A percentile compares a stretch with the other conserved stretches of the same genome.
phyloP scores from a whole-genome alignment of 2,888 invertebrate genomes.

The Scelioninae gen. 2 region DNA sequence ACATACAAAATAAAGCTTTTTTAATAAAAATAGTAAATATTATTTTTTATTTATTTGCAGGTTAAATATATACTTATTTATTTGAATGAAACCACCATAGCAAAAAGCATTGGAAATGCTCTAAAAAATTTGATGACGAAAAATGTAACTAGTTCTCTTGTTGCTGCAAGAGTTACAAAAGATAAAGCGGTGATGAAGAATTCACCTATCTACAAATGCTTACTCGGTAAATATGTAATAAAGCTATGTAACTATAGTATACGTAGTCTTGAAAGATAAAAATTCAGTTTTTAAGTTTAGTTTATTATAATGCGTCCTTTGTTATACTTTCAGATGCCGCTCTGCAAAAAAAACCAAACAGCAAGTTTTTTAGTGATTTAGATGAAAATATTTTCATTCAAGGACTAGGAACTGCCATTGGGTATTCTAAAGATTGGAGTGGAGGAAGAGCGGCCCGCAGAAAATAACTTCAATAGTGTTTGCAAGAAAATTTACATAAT shows the following conservation, averaged over 20 bases:
- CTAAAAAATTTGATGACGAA: conserved; percentile 6
- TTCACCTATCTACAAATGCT: conserved; percentile 2
- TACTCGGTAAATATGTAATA: no score
- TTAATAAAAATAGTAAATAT: no score
- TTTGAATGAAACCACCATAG: background rate
- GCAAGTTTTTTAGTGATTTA: no score
- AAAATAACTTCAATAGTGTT: no score
- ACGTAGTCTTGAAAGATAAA: no score
- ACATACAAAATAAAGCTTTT: no score
- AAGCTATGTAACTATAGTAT: no score
- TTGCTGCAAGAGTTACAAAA: conserved; percentile 2
- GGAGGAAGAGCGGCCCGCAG: background rate
- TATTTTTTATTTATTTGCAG: background rate
- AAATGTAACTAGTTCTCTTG: background rate
- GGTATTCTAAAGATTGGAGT: conserved; percentile 6
- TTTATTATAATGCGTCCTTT: background rate
- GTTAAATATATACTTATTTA: conserved; percentile 9
- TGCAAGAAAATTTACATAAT: no score
- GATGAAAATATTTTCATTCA: no score
- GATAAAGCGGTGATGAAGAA: conserved; percentile 10
- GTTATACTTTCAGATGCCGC: conserved; percentile 9
- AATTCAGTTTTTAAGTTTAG: no score
- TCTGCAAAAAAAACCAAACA: conserved; percentile 7
- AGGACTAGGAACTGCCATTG: background rate
- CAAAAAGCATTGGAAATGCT: conserved; percentile 6